These are phyloP conservation scores for Urocolius indicus DNA, from an alignment of 2,113 vertebrate genomes.

Conservation along the genomic window DNA sequence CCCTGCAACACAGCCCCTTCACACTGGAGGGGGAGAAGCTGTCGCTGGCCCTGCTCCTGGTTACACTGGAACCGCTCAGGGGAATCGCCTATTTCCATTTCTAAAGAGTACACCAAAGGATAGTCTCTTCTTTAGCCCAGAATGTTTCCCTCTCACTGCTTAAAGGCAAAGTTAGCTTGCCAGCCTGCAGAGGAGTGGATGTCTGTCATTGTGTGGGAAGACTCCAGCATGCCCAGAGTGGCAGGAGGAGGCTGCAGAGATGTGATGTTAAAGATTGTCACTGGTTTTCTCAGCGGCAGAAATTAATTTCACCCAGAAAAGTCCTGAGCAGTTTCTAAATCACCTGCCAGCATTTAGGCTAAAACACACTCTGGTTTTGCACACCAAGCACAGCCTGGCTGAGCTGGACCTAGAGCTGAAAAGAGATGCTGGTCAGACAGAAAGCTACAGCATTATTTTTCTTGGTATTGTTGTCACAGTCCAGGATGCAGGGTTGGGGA, in stretches of 20 bases:
- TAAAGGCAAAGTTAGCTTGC: background rate
- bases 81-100: constrained; percentile 18
- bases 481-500: background rate
- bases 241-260: background rate
- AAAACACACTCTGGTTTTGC: background rate
- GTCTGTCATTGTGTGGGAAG: constrained; percentile 10
- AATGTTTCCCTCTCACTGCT: background rate
- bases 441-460: background rate
- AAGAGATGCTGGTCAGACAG: background rate
- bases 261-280: background rate
- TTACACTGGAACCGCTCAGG: background rate
- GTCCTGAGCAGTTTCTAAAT: background rate
- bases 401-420: background rate
- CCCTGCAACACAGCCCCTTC: background rate
- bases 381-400: background rate
- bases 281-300: background rate
- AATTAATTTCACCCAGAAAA: background rate
- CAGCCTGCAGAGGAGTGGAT: accelerated
- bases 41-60: background rate
- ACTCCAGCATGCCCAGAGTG: background rate
- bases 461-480: background rate
- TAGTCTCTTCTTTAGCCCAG: background rate
- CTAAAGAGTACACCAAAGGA: constrained; percentile 19
- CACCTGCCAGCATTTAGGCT: background rate
- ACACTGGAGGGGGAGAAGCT: background rate